Evolutionary conservation across 2,888 invertebrate species (phyloP).

Genomic region (Serrognathus titanus): DNA sequence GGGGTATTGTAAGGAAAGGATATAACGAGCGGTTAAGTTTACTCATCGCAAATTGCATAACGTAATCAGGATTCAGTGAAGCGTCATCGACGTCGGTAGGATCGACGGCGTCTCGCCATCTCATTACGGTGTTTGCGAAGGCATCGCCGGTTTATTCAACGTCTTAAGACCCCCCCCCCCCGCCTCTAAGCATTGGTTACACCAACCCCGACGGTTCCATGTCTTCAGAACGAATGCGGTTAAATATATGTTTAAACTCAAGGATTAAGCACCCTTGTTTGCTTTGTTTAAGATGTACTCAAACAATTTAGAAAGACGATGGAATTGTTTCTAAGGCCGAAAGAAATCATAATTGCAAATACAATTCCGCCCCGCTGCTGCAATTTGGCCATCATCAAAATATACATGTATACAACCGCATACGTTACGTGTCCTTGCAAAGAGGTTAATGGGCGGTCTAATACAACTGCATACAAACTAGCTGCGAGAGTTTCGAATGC

Average conservation of each 20-base stretch:
- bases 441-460: constrained; percentile 1
- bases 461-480: constrained; percentile 7
- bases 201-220: constrained; percentile 6
- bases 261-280: constrained; percentile 30
- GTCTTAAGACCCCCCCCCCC: neutral
- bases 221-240: constrained; percentile 7
- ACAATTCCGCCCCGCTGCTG: constrained; percentile 9
- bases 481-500: constrained; percentile 1
- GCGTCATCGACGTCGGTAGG: constrained; percentile 1
- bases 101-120: constrained; percentile 1
- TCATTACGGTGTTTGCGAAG: constrained; percentile 14
- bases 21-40: neutral
- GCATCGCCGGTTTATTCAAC: constrained; percentile 2
- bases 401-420: neutral
- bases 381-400: constrained; percentile 8
- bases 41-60: constrained; percentile 2
- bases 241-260: constrained; percentile 25
- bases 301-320: constrained; percentile 24
- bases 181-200: constrained; percentile 5
- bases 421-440: constrained; percentile 9
- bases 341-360: constrained; percentile 5
- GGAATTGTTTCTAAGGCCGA: too few relatives aligned
- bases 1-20: too few relatives aligned
- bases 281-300: constrained; percentile 28
- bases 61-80: constrained; percentile 6